phyloP scores from a whole-genome alignment of 1,140 invertebrate species.

The Drosophila grimshawi region DNA sequence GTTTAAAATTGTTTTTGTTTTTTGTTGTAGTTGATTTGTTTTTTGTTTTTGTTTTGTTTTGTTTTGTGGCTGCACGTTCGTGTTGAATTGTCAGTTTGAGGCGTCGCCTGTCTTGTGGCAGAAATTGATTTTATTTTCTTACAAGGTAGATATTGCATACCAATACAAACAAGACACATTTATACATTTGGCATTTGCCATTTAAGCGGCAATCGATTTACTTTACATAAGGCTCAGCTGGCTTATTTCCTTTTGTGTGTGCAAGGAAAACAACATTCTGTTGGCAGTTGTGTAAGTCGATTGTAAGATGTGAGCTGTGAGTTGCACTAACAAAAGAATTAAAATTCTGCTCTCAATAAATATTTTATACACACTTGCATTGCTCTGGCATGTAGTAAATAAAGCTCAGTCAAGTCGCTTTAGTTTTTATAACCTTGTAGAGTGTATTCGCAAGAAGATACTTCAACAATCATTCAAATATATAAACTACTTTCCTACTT shows the following conservation, averaged over 20 bases:
- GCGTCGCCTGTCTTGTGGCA: background rate
- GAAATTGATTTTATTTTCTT: constrained; percentile 45
- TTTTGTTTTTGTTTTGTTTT: constrained; percentile 59
- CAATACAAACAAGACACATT: background rate
- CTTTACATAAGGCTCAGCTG: constrained; percentile 12
- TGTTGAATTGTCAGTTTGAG: constrained; percentile 13
- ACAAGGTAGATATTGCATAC: constrained; percentile 10
- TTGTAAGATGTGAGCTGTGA: background rate
- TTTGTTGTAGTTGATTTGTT: constrained; percentile 11
- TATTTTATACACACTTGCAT: constrained; percentile 20
- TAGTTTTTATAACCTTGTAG: no score
- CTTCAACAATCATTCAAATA: no score
- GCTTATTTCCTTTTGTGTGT: constrained; percentile 1
- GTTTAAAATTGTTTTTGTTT: constrained; percentile 60
- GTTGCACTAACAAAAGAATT: background rate
- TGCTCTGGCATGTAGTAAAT: background rate
- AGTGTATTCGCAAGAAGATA: no score
- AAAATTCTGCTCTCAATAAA: constrained; percentile 18
- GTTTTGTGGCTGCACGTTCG: constrained; percentile 32
- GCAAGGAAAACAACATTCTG: background rate
- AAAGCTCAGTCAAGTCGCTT: no score
- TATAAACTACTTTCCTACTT: no score
- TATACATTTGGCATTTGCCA: background rate
- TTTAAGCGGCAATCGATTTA: constrained; percentile 1
- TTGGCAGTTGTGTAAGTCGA: constrained; percentile 1